These are phyloP conservation scores for Acanthurus tractus DNA, from an alignment of 2,797 vertebrate genomes.

Conservation along the genomic window DNA sequence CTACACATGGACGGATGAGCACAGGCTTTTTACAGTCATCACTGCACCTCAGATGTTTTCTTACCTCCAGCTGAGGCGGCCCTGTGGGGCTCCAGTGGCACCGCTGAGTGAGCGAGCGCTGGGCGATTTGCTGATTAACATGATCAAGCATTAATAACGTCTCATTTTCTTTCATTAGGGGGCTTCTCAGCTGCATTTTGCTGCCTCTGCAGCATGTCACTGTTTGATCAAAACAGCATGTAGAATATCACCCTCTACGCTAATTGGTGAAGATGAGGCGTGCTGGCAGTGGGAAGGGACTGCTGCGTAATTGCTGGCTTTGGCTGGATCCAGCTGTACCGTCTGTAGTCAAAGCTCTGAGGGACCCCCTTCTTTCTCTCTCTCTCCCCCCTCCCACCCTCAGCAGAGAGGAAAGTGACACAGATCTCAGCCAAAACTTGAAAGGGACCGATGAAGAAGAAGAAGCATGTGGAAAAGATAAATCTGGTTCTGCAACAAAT, in stretches of 20 bases:
- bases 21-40: conserved; percentile 57
- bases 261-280: conserved; percentile 81
- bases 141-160: conserved; percentile 73
- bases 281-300: conserved; percentile 58
- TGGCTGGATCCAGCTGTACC: conserved; percentile 62
- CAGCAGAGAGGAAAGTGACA: conserved; percentile 42
- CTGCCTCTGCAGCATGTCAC: conserved; percentile 64
- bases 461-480: too few species aligned
- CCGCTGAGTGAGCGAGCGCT: conserved; percentile 47
- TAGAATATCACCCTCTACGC: conserved; percentile 60
- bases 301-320: conserved; percentile 76
- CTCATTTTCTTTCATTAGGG: conserved; percentile 81
- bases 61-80: conserved; percentile 65
- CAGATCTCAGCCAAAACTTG: conserved; percentile 41
- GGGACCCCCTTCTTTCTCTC: not conserved
- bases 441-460: conserved; percentile 52
- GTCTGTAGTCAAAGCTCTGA: conserved; percentile 51
- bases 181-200: conserved; percentile 67
- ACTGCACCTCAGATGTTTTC: conserved; percentile 68
- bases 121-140: conserved; percentile 71
- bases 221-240: conserved; percentile 78
- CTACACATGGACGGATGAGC: not conserved
- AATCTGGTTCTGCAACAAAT: conserved; percentile 37
- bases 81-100: conserved; percentile 55
- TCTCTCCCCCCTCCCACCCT: too few species aligned